Evolutionary conservation across 1,140 invertebrate species (phyloP), one percentile per base, ranked within the genome.

Genomic region (Macrobrachium nipponense): DNA sequence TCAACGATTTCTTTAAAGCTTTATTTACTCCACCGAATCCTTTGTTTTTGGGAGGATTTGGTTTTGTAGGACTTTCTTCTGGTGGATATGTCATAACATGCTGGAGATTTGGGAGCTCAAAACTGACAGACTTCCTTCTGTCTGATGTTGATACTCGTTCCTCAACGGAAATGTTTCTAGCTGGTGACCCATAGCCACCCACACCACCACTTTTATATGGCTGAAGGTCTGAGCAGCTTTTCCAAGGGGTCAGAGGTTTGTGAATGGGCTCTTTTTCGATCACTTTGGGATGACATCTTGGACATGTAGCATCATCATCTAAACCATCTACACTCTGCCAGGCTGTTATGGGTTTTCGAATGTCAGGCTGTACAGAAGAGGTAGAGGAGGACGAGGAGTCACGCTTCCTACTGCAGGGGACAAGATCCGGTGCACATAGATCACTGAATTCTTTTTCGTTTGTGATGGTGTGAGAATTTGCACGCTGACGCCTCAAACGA

Each of bases 121-220:
- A 88, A 44, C 78, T 88, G 23, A 88, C 87, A 5, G 87, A 88
- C 68, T 88, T 88, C 58, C 87, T 51, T 51, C 80, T 77, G 18
- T 88, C 87, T 18, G 80, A 59, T 14, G 79, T 68, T 3, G 87
- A 72, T 11, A 83, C 86, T 76, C 76, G 73, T 17, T 73, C 51
- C 66, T 73, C 60, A 61, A 72, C 58, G 7, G 61, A 76, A 17
- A 7, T 62, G 23, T 58, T 70, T 17, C 12, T 27, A 27, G 82
- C 5, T 20, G 36, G 60, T 7, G 20, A 20, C 11, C n/a, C 61
- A 12, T 20, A n/a, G 0, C 51, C 51, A 44, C 11, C 27, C 5
- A 44, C 61, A 66, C 64, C 62, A 15, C 7, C 68, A 15, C 7
- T 58, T 8, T 51, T 15, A n/a, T n/a, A n/a, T 15, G 7, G 51